Conservation (phyloP, 2,888 invertebrate genomes). For the Mechanitis messenoides region DNA sequence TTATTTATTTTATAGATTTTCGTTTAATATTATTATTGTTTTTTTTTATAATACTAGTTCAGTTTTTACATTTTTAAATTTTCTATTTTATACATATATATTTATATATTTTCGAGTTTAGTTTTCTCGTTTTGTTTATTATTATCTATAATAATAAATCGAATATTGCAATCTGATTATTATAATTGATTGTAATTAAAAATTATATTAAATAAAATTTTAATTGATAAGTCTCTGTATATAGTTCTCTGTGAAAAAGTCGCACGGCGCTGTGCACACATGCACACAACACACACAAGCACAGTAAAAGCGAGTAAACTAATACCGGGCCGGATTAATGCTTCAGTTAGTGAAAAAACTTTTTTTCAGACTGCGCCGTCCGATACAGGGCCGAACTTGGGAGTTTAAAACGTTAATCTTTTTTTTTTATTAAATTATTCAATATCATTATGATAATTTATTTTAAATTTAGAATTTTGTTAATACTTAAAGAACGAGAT, state of each 20-base stretch:
- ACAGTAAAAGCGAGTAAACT: conserved; percentile 73
- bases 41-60: too few relatives aligned
- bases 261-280: conserved; percentile 65
- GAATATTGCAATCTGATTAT: not conserved
- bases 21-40: not conserved
- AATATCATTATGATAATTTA: not conserved
- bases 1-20: not conserved
- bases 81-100: too few relatives aligned
- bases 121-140: too few relatives aligned
- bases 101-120: too few relatives aligned
- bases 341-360: conserved; percentile 78
- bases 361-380: conserved; percentile 75
- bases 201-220: not conserved
- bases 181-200: not conserved
- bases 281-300: conserved; percentile 51
- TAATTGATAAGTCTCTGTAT: conserved; percentile 40
- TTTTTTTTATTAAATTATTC: conserved; percentile 11
- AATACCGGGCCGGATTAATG: conserved; percentile 76
- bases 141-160: too few relatives aligned
- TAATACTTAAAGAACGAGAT: too few relatives aligned
- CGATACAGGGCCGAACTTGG: conserved; percentile 61
- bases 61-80: too few relatives aligned
- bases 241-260: conserved; percentile 64
- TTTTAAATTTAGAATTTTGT: conserved; percentile 2
- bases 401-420: conserved; percentile 29